Evolutionary conservation across 2,797 vertebrate species (phyloP), one percentile per base, ranked within the genome.

Genomic region (Etheostoma perlongum): DNA sequence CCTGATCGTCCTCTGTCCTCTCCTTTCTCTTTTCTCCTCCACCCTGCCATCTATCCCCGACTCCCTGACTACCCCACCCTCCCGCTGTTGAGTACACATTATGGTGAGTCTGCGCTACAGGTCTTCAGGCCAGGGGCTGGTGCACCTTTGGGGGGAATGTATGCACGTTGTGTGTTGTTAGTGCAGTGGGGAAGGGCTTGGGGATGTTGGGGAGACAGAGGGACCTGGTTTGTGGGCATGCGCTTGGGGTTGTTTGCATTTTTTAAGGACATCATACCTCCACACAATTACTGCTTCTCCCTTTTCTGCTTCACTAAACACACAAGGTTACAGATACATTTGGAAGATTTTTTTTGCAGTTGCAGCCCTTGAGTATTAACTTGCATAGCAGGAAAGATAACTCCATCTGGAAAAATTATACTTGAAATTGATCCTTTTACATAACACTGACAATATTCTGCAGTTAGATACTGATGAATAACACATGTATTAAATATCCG

Each of bases 101-200:
- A 67, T 79, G 68, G 84, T 88, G 88, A 87, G 60, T 80, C 83
- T 83, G 74, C 65, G 77, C 76, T 18, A 84, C 82, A 78, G 54
- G 79, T 81, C 83, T 70, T 72, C 7, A 75, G 83, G 82, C 68
- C 52, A 74, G 64, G 51, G 58, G 75, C 42, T 78, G 53, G 40
- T 61, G 69, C 79, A 79, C 84, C 84, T 67, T 68, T 61, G 65
- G 27, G 49, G 53, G 15, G 21, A 16, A 33, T 61, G 66, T 23
- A 46, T 68, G 44, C 15, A 55, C 5, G 3, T 47, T 51, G 36
- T 55, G 68, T 47, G 53, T 57, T 49, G 36, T 10, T 16, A 6
- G n/a, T 36, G 53, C 18, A 44, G 36, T 40, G 36, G 16, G 12
- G 27, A 25, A 46, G n/a, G 25, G 33, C 18, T 3, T 55, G 65